phyloP scores from a whole-genome alignment of 2,113 vertebrate species.

The Eretmochelys imbricata region DNA sequence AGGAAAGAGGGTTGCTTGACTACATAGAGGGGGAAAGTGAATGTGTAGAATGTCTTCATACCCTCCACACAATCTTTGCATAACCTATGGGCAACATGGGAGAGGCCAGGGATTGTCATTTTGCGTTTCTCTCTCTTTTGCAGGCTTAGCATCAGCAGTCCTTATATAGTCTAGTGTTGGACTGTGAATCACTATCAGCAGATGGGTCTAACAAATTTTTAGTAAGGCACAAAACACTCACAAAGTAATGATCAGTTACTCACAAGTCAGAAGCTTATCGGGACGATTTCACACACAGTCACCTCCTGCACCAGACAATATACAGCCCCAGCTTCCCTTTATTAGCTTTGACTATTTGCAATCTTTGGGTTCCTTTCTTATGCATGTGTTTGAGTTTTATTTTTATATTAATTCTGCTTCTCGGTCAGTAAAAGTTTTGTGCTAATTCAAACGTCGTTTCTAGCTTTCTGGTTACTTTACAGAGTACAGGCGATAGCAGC shows the following conservation, averaged over 20 bases:
- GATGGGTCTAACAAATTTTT: background rate
- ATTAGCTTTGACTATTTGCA: background rate
- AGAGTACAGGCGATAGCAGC: background rate
- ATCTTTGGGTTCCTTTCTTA: background rate
- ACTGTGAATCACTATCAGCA: background rate
- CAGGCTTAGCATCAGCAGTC: background rate
- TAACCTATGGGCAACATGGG: background rate
- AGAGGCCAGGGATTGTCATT: background rate
- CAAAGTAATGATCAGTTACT: background rate
- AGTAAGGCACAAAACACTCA: background rate
- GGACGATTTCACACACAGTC: background rate
- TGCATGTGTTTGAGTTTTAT: background rate
- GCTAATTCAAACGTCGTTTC: background rate
- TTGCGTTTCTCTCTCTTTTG: fast-evolving
- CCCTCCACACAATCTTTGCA: background rate
- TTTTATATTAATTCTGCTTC: background rate
- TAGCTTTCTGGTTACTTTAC: background rate
- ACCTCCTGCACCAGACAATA: background rate
- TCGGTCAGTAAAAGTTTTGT: background rate
- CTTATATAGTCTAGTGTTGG: background rate
- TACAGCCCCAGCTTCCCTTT: background rate
- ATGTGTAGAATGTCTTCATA: background rate
- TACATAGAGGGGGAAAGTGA: background rate
- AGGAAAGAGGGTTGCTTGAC: background rate
- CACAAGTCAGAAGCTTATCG: background rate